phyloP scores from a whole-genome alignment of 2,113 vertebrate genomes.

The Lipotes vexillifer region DNA sequence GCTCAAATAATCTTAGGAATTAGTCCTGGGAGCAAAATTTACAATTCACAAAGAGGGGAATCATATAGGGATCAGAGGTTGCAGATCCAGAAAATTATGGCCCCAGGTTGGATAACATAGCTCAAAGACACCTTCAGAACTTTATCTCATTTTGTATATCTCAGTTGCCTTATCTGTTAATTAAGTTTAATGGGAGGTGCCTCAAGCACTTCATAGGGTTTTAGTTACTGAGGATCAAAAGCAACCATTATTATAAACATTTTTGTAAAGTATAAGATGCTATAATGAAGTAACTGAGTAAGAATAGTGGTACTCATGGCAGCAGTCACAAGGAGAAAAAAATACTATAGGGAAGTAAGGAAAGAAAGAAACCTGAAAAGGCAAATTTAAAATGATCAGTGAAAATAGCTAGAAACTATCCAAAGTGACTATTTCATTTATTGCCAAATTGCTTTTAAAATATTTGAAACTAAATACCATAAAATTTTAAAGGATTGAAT shows the following conservation, averaged over 20 bases:
- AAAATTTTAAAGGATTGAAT: slow-evolving; percentile 40
- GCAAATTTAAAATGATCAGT: not conserved
- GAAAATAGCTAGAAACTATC: not conserved
- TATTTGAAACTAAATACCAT: slow-evolving; percentile 47
- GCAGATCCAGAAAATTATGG: not conserved
- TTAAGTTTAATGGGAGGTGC: not conserved
- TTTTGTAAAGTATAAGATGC: not conserved
- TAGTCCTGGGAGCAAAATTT: not conserved
- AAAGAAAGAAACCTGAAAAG: not conserved
- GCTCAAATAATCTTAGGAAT: not conserved
- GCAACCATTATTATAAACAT: not conserved
- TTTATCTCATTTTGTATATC: not conserved
- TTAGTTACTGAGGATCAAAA: not conserved
- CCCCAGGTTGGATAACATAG: not conserved
- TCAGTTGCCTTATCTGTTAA: not conserved
- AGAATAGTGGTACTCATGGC: not conserved
- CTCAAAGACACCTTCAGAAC: not conserved
- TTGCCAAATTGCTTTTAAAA: slow-evolving; percentile 21
- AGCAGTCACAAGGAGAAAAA: not conserved
- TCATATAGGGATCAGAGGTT: not conserved
- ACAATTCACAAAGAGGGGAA: not conserved
- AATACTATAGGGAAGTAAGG: not conserved
- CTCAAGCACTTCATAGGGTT: not conserved
- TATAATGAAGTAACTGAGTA: not conserved
- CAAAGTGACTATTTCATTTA: slow-evolving; percentile 36